Evolutionary conservation across 2,888 invertebrate genomes (phyloP), one percentile per base, ranked within the genome.

Genomic region (Zele albiditarsus): DNA sequence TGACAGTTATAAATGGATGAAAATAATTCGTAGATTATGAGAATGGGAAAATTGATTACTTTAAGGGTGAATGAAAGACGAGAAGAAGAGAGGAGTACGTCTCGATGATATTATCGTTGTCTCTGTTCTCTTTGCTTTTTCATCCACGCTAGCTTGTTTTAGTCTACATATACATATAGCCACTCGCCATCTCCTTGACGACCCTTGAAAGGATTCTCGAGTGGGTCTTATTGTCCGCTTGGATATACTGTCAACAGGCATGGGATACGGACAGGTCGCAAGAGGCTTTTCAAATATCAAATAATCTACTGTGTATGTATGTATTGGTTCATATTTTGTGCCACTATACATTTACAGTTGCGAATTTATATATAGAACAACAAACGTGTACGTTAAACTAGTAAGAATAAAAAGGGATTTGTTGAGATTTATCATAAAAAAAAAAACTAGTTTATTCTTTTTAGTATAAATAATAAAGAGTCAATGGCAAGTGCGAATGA

Each of bases 291-390:
- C 53, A 53, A 20, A 53, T 53, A 53, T 10, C 53, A 53, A 53
- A 53, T 28, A 38, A n/a, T 38, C 60, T 38, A n/a, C 70, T 70
- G 38, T 57, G 33, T 38, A 60, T 69, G 33, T 53, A 46, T 69
- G 46, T 57, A 16, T 38, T 38, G 5, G 38, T 38, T 38, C 38
- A 4, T 2, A n/a, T n/a, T n/a, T 8, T 38, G 12, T 38, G 12
- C 10, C 38, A 38, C 38, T 12, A 38, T 8, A 38, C 12, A 38
- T 12, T 12, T 38, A 8, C 12, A 8, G 38, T 38, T 2, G 2
- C 38, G 38, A 38, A 4, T 12, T 38, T 8, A 38, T 38, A 12
- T 38, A 12, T 12, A 38, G 38, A 8, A 38, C 12, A 2, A 38
- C 10, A 38, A 8, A 38, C 10, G 12, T 31, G 31, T 31, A 31